A percentile compares a stretch with the other conserved stretches of the same genome.
Conservation (phyloP, 2,888 invertebrate genomes). For the Melitaea athalia region DNA sequence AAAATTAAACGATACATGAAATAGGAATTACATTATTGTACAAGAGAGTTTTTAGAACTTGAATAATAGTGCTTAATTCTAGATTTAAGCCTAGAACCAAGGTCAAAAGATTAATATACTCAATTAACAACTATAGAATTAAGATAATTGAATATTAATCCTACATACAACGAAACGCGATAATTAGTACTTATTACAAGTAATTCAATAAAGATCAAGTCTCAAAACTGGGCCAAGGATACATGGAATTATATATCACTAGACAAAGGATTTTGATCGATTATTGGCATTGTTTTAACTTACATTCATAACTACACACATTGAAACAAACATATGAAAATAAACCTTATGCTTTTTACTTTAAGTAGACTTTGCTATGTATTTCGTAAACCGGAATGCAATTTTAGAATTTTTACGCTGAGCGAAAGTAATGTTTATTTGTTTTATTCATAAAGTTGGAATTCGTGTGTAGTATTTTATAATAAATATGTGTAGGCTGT, state of each 20-base stretch:
- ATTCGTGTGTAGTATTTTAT: neutral
- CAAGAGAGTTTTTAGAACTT: too few relatives aligned
- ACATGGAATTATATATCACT: neutral
- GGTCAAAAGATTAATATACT: too few relatives aligned
- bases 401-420: neutral
- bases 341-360: neutral
- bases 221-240: slow-evolving; percentile 7
- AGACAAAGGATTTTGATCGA: slow-evolving; percentile 1
- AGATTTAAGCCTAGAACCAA: too few relatives aligned
- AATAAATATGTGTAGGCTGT: neutral
- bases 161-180: neutral
- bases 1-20: too few relatives aligned
- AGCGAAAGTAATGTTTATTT: neutral
- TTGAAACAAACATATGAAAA: neutral
- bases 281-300: slow-evolving; percentile 3
- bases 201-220: slow-evolving; percentile 2
- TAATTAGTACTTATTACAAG: neutral
- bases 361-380: neutral
- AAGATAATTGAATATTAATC: too few relatives aligned
- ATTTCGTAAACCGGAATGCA: neutral
- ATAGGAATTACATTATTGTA: too few relatives aligned
- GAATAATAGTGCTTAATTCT: too few relatives aligned
- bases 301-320: neutral
- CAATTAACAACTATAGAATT: too few relatives aligned
- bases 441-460: neutral